Percentiles rank a stretch among this genome's conserved stretches.
phyloP scores from a whole-genome alignment of 2,888 invertebrate genomes.

The Conchocele bisecta region DNA sequence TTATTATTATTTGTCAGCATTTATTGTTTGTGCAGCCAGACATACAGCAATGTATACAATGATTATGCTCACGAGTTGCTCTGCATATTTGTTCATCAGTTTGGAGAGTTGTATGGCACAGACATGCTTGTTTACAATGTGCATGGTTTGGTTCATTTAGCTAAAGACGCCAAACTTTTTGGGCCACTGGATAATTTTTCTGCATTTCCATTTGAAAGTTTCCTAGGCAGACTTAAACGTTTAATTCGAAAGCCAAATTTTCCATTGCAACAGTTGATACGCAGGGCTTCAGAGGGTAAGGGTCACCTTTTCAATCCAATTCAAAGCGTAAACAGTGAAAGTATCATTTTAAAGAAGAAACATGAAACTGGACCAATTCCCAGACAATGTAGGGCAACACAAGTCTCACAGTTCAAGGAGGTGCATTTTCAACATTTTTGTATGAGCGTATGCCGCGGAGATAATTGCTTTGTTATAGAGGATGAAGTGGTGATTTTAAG shows the following conservation, averaged over 20 bases:
- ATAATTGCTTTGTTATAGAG: no score
- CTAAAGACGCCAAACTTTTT: slow-evolving; percentile 74
- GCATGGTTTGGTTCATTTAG: slow-evolving; percentile 78
- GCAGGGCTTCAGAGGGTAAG: slow-evolving; percentile 42
- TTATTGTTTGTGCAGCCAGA: slow-evolving; percentile 56
- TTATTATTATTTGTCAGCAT: slow-evolving; percentile 52
- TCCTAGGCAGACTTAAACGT: slow-evolving; percentile 61
- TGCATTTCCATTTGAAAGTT: slow-evolving; percentile 79
- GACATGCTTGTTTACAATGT: slow-evolving; percentile 77
- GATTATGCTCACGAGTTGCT: slow-evolving; percentile 60
- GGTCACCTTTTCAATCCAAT: no score
- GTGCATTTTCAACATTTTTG: no score
- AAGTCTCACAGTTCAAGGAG: no score
- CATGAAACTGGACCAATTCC: no score
- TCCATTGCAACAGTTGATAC: slow-evolving; percentile 35
- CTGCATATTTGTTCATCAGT: slow-evolving; percentile 64
- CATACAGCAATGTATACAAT: slow-evolving; percentile 50
- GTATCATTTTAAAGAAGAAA: no score
- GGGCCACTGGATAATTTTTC: slow-evolving; percentile 74
- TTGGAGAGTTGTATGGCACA: slow-evolving; percentile 73
- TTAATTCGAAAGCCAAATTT: slow-evolving; percentile 39
- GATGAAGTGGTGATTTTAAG: no score
- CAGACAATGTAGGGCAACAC: no score
- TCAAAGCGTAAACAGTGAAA: no score
- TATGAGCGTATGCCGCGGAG: no score